phyloP scores from a whole-genome alignment of 1,140 invertebrate genomes.

The Phymastichus coffea region DNA sequence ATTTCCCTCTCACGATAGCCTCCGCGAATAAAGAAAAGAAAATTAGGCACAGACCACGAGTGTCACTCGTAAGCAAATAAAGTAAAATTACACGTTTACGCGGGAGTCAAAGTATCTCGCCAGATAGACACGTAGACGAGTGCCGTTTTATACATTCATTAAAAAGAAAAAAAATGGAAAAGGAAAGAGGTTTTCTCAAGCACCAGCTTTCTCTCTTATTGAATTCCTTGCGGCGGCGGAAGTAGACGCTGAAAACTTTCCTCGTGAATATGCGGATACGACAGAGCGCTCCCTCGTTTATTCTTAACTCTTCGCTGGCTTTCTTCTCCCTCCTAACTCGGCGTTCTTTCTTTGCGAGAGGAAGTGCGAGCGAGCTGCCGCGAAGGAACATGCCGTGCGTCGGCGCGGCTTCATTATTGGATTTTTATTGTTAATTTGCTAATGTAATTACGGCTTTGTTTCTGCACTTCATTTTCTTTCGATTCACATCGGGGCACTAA shows the following conservation, averaged over 20 bases:
- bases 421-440: slow-evolving; percentile 21
- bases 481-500: no score
- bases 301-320: slow-evolving; percentile 13
- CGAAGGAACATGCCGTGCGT: background rate
- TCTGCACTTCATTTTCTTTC: no score
- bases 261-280: slow-evolving; percentile 33
- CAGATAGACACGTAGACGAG: no score
- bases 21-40: no score
- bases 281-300: slow-evolving; percentile 14
- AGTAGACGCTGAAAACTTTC: slow-evolving; percentile 19
- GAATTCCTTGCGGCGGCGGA: slow-evolving; percentile 14
- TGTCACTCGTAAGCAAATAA: no score
- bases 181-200: no score
- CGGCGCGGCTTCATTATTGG: slow-evolving; percentile 14
- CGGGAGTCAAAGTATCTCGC: no score
- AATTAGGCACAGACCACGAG: no score
- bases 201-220: no score
- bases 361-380: background rate
- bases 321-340: background rate
- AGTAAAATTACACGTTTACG: no score
- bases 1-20: no score
- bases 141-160: slow-evolving; percentile 26
- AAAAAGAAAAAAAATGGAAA: slow-evolving; percentile 7
- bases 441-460: slow-evolving; percentile 3
- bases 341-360: background rate